Evolutionary conservation across 1,140 invertebrate genomes (phyloP).

Genomic region (Rhizoglyphus robini): DNA sequence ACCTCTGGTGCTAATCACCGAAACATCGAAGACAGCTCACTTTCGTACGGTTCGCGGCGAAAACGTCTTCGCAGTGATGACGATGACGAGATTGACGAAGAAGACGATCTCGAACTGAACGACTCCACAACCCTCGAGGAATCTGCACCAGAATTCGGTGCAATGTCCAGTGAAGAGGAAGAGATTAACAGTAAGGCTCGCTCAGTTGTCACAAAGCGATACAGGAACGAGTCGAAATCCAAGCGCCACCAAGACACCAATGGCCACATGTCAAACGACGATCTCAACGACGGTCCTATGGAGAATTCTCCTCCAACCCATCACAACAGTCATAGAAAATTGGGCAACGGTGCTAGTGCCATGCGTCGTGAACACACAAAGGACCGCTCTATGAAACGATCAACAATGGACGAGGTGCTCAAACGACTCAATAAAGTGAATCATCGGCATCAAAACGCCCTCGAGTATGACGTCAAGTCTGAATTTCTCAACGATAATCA

Average conservation of each 20-base stretch:
- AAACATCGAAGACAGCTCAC: too few species aligned
- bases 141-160: neutral
- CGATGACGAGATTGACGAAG: neutral
- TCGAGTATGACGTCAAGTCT: neutral
- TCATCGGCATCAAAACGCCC: neutral
- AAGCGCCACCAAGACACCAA: too few species aligned
- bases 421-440: conserved; percentile 16
- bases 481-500: neutral
- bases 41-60: too few species aligned
- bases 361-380: neutral
- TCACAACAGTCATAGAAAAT: neutral
- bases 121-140: neutral
- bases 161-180: neutral
- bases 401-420: conserved; percentile 17
- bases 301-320: neutral
- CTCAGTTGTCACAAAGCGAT: neutral
- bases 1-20: too few species aligned
- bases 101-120: neutral
- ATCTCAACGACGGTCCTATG: neutral
- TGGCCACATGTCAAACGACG: neutral
- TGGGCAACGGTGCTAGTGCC: neutral
- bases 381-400: neutral
- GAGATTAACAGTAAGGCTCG: neutral
- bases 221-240: neutral
- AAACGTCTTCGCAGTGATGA: neutral